Conservation (phyloP, 1,140 invertebrate genomes). For the Heliconius congener region DNA sequence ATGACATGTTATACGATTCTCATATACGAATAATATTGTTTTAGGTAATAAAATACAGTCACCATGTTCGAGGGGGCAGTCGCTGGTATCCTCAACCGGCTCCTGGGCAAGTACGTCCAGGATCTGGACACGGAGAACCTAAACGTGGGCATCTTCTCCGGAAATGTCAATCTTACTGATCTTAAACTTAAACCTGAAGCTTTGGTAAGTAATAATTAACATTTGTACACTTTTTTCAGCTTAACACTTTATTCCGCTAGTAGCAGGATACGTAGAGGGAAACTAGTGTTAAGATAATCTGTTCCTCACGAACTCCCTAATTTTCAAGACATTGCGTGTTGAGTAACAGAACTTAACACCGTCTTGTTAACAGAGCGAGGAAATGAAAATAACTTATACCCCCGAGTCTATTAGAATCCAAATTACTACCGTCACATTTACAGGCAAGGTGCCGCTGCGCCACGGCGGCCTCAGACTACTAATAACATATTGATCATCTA, state of each 20-base stretch:
- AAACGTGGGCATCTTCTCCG: slow-evolving; percentile 91
- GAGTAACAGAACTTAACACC: too few species aligned
- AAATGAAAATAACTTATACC: too few species aligned
- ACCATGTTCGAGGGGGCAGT: slow-evolving; percentile 90
- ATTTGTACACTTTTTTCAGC: background rate
- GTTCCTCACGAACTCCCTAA: background rate
- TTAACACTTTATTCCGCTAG: background rate
- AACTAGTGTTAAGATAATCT: background rate
- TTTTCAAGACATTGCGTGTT: background rate
- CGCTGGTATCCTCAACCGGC: slow-evolving; percentile 88
- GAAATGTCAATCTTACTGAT: slow-evolving; percentile 89
- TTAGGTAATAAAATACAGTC: slow-evolving; percentile 29
- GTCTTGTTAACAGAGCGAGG: too few species aligned
- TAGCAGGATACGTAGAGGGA: background rate
- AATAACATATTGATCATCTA: too few species aligned
- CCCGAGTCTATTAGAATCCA: too few species aligned
- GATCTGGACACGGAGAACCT: slow-evolving; percentile 91
- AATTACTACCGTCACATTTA: too few species aligned
- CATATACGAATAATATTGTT: background rate
- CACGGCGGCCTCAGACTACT: too few species aligned
- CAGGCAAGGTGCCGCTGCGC: too few species aligned
- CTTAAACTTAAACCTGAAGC: slow-evolving; percentile 90
- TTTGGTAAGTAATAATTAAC: slow-evolving; percentile 82
- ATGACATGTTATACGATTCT: too few species aligned
- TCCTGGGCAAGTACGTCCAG: slow-evolving; percentile 90